These are phyloP conservation scores for Dolichomitus sp. DNA, from an alignment of 2,888 invertebrate species.

Conservation along the genomic window DNA sequence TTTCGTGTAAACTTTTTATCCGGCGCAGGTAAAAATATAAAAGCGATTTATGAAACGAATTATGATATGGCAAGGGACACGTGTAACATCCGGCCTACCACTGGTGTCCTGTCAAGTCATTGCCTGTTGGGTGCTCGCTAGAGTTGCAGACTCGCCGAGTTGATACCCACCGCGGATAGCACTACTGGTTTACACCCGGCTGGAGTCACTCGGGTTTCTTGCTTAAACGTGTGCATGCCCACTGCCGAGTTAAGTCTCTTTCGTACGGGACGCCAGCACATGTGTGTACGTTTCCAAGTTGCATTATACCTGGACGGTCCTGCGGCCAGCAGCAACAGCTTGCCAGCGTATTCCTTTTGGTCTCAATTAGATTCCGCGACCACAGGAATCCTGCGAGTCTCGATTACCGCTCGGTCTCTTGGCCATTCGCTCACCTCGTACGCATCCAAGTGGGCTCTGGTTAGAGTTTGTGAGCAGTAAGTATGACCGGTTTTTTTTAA, in stretches of 20 bases:
- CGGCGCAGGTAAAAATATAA: not conserved
- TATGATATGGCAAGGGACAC: constrained; percentile 3
- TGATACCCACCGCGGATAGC: constrained; percentile 27
- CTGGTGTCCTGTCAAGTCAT: not conserved
- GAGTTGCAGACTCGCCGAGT: not conserved
- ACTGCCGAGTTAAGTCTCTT: constrained; percentile 37
- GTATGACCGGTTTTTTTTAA: not conserved
- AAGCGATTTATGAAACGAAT: not conserved
- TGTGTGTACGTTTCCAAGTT: constrained; percentile 39
- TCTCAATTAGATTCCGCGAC: constrained; percentile 68
- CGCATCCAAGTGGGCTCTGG: constrained; percentile 40
- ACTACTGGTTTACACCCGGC: constrained; percentile 35
- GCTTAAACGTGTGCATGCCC: constrained; percentile 31
- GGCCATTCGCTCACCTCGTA: constrained; percentile 24
- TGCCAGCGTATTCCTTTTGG: constrained; percentile 46
- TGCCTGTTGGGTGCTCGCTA: not conserved
- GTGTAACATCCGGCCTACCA: constrained; percentile 9
- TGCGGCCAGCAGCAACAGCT: constrained; percentile 26
- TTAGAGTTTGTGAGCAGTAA: not conserved
- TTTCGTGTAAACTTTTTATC: not conserved
- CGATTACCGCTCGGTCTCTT: constrained; percentile 49
- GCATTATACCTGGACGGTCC: constrained; percentile 27
- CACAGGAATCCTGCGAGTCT: constrained; percentile 64
- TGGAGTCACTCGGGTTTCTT: constrained; percentile 18
- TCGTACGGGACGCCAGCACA: constrained; percentile 27